Base-by-base conservation (phyloP, 2,113 vertebrate species). In the Zapus hudsonius region DNA sequence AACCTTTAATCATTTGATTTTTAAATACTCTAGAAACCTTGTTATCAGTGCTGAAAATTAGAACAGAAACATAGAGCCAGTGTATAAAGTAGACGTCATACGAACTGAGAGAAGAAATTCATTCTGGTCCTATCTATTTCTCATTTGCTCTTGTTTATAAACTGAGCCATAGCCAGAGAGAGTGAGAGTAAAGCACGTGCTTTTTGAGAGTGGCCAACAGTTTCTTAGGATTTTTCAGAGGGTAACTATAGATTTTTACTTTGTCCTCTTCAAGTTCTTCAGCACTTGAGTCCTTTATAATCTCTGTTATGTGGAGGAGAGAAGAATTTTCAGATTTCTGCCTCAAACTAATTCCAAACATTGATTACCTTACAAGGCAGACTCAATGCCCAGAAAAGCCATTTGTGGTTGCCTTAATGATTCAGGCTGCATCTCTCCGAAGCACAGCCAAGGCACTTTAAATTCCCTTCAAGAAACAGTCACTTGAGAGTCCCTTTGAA, bases 361-460 rank as follows among this genome's bases (percentile, higher is more conserved):
- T n/a, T 91, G 74, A 92, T 96, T 91, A 79, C 84, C 81, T 94
- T 91, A 89, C 64, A 91, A 70, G 84, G 94, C 89, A 91, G 55
- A 96, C 63, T 83, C 20, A 1, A 64, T 95, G 93, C 93, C 87
- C 89, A 95, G 92, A 96, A 95, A 96, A 96, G 84, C 93, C 89
- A 93, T 95, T 96, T 94, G 91, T 74, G 93, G 90, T 87, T 88
- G 92, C 86, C 59, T 91, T 94, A 74, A 94, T 95, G 91, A 70
- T 91, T 94, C 89, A 92, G 79, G 74, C 87, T 92, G 20, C 64
- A 66, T 85, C 84, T 90, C 6, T 89, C 69, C 12, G 0, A 94
- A 95, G 91, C 84, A 85, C 66, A 92, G 87, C 59, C 94, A 94
- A 33, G 81, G 89, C 79, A 70, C 79, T 93, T 33, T 63, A 81